Percentiles rank a stretch among this genome's conserved stretches.
Conservation (phyloP, 2,888 invertebrate species). For the Uropetala carovei region DNA sequence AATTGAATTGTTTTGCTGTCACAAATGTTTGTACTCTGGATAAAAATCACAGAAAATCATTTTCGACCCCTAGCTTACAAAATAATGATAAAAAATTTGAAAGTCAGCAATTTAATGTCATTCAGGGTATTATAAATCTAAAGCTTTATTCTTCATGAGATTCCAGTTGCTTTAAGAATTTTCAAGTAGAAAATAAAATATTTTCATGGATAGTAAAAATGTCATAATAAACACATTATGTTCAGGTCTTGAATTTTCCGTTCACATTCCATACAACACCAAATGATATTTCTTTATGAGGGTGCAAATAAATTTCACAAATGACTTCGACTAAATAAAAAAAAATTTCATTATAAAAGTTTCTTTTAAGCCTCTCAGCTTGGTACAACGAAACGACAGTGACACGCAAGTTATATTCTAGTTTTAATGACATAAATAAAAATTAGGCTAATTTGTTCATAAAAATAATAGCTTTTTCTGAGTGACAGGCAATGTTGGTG, state of each 20-base stretch:
- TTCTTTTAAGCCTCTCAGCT: background rate
- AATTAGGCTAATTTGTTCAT: slow-evolving; percentile 48
- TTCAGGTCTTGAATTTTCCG: background rate
- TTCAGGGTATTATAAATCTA: background rate
- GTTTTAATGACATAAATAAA: slow-evolving; percentile 46
- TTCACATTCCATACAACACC: background rate
- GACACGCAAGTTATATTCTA: slow-evolving; percentile 42
- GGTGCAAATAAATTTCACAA: background rate
- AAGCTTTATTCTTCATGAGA: background rate
- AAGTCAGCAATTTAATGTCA: background rate
- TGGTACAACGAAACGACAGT: slow-evolving; percentile 40
- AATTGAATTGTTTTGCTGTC: too few species aligned
- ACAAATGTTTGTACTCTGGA: too few species aligned
- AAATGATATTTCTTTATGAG: background rate
- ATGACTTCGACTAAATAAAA: background rate
- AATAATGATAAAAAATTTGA: background rate
- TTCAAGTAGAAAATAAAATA: background rate
- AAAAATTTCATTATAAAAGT: slow-evolving; percentile 51
- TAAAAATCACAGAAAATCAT: too few species aligned
- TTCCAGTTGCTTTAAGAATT: background rate
- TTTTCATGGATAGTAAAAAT: background rate
- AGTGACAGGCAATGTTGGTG: slow-evolving; percentile 53
- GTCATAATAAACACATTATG: background rate
- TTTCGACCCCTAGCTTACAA: background rate
- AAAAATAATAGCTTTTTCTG: slow-evolving; percentile 58